A percentile compares a stretch with the other conserved stretches of the same genome.
These are phyloP conservation scores for Apeltes quadracus DNA, from an alignment of 2,113 vertebrate genomes.

Conservation along the genomic window DNA sequence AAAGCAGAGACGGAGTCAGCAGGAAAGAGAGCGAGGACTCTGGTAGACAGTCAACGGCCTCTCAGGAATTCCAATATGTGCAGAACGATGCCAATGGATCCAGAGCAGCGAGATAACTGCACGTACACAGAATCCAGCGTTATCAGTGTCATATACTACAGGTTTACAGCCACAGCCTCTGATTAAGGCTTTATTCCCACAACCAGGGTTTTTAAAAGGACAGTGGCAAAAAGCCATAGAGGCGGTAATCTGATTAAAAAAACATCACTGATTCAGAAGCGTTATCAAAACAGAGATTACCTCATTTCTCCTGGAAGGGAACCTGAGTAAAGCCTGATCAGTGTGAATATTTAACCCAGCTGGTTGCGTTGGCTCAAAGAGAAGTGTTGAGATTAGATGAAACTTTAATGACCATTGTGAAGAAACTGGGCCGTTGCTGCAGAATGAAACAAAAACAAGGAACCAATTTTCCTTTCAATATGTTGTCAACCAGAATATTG, in stretches of 20 bases:
- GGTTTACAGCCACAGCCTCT: background rate
- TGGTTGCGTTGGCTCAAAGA: constrained; percentile 31
- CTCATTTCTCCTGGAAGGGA: constrained; percentile 34
- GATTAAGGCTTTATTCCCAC: constrained; percentile 14
- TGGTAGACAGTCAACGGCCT: constrained; percentile 5
- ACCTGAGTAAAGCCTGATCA: constrained; percentile 29
- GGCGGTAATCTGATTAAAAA: constrained; percentile 16
- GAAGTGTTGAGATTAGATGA: constrained; percentile 48
- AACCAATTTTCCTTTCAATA: background rate
- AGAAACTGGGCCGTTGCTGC: constrained; percentile 27
- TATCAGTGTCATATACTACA: background rate
- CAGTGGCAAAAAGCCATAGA: constrained; percentile 12
- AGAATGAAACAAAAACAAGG: background rate
- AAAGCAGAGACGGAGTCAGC: constrained; percentile 18
- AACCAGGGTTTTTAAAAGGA: constrained; percentile 7
- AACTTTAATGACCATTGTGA: constrained; percentile 57
- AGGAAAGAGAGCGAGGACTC: constrained; percentile 20
- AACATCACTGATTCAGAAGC: constrained; percentile 13
- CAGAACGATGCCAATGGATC: constrained; percentile 13
- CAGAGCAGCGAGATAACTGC: background rate
- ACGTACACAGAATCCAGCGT: background rate
- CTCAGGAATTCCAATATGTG: constrained; percentile 1
- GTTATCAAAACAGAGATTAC: constrained; percentile 44
- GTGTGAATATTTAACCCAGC: constrained; percentile 60
- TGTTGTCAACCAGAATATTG: background rate